Conservation (phyloP, 1,140 invertebrate genomes). For the Micrasema longulum region DNA sequence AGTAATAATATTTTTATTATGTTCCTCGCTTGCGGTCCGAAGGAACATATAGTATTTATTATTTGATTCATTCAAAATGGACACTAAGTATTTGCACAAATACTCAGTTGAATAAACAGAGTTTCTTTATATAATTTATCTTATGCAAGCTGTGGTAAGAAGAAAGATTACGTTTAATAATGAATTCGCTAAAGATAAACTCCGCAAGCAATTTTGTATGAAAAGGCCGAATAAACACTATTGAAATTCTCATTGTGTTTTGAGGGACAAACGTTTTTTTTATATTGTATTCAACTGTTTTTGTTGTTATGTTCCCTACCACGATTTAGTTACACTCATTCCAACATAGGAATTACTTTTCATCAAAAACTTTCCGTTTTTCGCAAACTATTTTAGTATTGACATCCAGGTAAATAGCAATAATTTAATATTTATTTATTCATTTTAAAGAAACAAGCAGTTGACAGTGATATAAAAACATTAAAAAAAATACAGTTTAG, state of each 20-base stretch:
- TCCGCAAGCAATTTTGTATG: slow-evolving; percentile 44
- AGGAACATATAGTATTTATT: no score
- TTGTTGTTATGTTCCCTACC: slow-evolving; percentile 32
- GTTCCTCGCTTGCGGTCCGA: not conserved
- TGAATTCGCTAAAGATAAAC: slow-evolving; percentile 48
- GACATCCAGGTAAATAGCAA: no score
- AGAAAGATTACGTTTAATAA: slow-evolving; percentile 40
- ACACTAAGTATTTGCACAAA: slow-evolving; percentile 38
- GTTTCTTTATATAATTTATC: slow-evolving; percentile 26
- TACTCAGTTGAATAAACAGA: not conserved
- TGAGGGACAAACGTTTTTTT: slow-evolving; percentile 37
- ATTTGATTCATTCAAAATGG: slow-evolving; percentile 12
- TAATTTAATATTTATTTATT: no score
- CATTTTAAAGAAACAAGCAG: no score
- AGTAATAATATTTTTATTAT: slow-evolving; percentile 6
- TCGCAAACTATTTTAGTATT: no score
- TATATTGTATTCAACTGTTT: slow-evolving; percentile 41
- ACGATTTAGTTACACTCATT: slow-evolving; percentile 33
- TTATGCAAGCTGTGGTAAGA: slow-evolving; percentile 29
- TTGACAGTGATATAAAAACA: no score
- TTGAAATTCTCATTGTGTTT: slow-evolving; percentile 42
- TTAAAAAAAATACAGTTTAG: no score
- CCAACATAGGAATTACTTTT: not conserved
- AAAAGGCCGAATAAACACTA: slow-evolving; percentile 49
- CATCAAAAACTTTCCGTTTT: no score